These are phyloP conservation scores for Dasypus novemcinctus DNA, from an alignment of 2,113 vertebrate species.

Conservation along the genomic window DNA sequence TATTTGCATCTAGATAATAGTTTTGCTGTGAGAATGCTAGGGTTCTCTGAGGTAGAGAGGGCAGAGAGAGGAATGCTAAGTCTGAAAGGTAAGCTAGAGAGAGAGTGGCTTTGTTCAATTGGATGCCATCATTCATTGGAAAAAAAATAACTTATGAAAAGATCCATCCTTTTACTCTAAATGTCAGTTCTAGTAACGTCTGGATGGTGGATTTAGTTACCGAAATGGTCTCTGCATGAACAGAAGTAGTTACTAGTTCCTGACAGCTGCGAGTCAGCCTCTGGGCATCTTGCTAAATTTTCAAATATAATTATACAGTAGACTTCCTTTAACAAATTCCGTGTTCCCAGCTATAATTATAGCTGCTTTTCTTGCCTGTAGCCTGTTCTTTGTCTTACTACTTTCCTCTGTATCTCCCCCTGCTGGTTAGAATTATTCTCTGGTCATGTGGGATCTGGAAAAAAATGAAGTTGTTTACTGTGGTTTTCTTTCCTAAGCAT, in stretches of 20 bases:
- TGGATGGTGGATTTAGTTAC: slow-evolving; percentile 71
- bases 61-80: neutral
- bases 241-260: slow-evolving; percentile 81
- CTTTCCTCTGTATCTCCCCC: slow-evolving; percentile 80
- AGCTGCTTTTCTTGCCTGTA: slow-evolving; percentile 84
- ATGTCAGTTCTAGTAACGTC: slow-evolving; percentile 44
- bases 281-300: slow-evolving; percentile 88
- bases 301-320: slow-evolving; percentile 89
- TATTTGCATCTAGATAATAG: neutral
- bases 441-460: slow-evolving; percentile 68
- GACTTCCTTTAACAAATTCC: slow-evolving; percentile 88
- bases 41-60: neutral
- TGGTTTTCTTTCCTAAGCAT: slow-evolving; percentile 50
- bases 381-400: slow-evolving; percentile 83
- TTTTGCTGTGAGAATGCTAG: neutral
- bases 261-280: slow-evolving; percentile 88
- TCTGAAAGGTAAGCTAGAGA: neutral
- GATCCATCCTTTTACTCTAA: slow-evolving; percentile 59
- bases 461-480: slow-evolving; percentile 56
- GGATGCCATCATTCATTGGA: neutral
- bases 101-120: slow-evolving; percentile 34
- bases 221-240: slow-evolving; percentile 74
- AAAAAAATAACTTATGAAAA: slow-evolving; percentile 53
- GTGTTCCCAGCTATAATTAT: slow-evolving; percentile 85
- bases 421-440: slow-evolving; percentile 79